Conservation (phyloP, 2,113 vertebrate genomes). For the Myrmecobius fasciatus region DNA sequence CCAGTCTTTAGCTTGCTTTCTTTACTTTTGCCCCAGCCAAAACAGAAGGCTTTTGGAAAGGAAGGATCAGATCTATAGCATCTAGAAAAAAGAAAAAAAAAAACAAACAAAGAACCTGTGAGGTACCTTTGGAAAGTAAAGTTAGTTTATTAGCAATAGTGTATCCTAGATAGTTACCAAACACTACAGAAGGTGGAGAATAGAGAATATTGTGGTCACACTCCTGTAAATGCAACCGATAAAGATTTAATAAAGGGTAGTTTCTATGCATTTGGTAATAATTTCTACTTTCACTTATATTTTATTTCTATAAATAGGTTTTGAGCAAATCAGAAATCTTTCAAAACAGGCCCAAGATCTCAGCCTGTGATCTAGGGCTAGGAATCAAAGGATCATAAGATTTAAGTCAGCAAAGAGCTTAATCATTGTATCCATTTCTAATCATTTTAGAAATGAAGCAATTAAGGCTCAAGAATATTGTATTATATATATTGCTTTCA, state of each 20-base stretch:
- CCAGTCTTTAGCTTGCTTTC: background rate
- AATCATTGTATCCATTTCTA: background rate
- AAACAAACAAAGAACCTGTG: background rate
- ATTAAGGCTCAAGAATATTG: background rate
- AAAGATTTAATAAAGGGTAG: background rate
- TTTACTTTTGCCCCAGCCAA: background rate
- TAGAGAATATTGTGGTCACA: background rate
- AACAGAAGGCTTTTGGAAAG: background rate
- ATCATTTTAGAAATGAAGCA: background rate
- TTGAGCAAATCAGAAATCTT: background rate
- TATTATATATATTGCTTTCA: background rate
- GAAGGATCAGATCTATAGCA: background rate
- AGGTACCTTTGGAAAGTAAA: background rate
- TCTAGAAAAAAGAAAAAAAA: background rate
- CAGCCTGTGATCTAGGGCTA: background rate
- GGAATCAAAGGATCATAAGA: background rate
- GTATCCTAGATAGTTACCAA: background rate
- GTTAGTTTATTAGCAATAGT: background rate
- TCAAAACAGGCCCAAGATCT: background rate
- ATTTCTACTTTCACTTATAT: background rate
- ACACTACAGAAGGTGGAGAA: background rate
- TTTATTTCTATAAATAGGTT: background rate
- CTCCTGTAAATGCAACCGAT: background rate
- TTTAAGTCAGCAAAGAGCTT: background rate
- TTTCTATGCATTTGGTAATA: background rate